Conservation (phyloP, 2,888 invertebrate species). For the Limenitis arthemis region DNA sequence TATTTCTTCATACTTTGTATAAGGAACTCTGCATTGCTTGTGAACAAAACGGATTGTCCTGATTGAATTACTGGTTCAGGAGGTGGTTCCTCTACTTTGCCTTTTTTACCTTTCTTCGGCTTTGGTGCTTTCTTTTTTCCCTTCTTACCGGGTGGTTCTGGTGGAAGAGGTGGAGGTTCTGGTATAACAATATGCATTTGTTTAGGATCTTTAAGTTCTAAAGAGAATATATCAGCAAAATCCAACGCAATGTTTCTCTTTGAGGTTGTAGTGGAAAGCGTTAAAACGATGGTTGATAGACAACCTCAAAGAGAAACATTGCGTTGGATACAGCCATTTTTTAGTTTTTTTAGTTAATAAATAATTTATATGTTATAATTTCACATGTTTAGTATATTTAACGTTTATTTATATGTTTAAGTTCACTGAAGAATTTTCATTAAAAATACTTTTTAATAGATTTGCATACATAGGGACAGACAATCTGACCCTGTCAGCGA, state of each 20-base stretch:
- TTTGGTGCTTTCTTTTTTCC: slow-evolving; percentile 37
- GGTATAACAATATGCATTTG: slow-evolving; percentile 60
- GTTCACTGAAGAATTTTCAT: too few relatives aligned
- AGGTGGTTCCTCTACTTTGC: slow-evolving; percentile 42
- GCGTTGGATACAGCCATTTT: slow-evolving; percentile 55
- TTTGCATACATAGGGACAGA: too few relatives aligned
- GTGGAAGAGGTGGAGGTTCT: slow-evolving; percentile 56
- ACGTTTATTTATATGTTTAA: too few relatives aligned
- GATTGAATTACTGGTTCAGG: slow-evolving; percentile 58
- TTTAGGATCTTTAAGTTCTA: slow-evolving; percentile 61
- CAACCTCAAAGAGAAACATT: slow-evolving; percentile 62
- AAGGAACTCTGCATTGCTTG: slow-evolving; percentile 52
- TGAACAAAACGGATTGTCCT: slow-evolving; percentile 58
- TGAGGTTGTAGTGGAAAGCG: slow-evolving; percentile 53
- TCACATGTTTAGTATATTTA: background rate
- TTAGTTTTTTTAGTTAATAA: slow-evolving; percentile 22
- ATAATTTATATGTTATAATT: slow-evolving; percentile 2
- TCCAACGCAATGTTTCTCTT: too few relatives aligned
- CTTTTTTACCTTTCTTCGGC: slow-evolving; percentile 43
- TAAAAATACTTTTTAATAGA: too few relatives aligned
- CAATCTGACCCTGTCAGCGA: too few relatives aligned
- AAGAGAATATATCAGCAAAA: slow-evolving; percentile 58
- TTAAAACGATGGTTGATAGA: slow-evolving; percentile 47
- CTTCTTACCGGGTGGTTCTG: slow-evolving; percentile 49
- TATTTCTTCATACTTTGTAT: slow-evolving; percentile 52